Conservation (phyloP, 2,113 vertebrate genomes). For the Miniopterus natalensis region DNA sequence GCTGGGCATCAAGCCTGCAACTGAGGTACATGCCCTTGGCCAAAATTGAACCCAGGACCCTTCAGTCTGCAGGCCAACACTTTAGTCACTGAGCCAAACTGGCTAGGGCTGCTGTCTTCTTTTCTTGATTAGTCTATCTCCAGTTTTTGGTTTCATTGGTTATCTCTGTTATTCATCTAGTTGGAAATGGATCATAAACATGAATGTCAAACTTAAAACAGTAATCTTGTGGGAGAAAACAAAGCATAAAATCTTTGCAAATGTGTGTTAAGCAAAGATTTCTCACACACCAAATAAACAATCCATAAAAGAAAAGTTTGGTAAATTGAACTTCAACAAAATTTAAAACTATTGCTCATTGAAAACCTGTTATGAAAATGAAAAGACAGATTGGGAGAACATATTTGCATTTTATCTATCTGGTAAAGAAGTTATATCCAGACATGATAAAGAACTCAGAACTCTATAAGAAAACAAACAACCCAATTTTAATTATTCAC, state of each 20-base stretch:
- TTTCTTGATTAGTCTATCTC: not conserved
- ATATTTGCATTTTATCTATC: not conserved
- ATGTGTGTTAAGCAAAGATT: not conserved
- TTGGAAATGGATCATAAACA: not conserved
- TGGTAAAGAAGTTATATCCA: slow-evolving; percentile 1
- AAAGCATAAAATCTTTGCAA: not conserved
- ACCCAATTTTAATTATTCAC: not conserved
- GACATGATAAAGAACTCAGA: not conserved
- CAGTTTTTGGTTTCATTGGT: not conserved
- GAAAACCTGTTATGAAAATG: not conserved
- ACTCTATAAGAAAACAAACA: slow-evolving; percentile 20
- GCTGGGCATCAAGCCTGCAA: too few relatives aligned
- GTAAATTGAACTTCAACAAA: not conserved
- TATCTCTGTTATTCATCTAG: not conserved
- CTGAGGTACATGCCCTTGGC: too few relatives aligned
- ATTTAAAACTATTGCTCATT: not conserved
- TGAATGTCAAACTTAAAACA: slow-evolving; percentile 34
- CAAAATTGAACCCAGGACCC: not conserved
- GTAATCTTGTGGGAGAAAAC: not conserved
- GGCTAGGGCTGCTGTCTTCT: not conserved
- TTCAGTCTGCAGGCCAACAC: accelerated
- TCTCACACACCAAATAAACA: not conserved
- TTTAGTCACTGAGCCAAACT: not conserved
- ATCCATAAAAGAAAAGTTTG: not conserved
- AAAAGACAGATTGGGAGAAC: not conserved